Evolutionary conservation across 2,888 invertebrate species (phyloP), one percentile per base, ranked within the genome.

Genomic region (Hydrotaea diabolus): DNA sequence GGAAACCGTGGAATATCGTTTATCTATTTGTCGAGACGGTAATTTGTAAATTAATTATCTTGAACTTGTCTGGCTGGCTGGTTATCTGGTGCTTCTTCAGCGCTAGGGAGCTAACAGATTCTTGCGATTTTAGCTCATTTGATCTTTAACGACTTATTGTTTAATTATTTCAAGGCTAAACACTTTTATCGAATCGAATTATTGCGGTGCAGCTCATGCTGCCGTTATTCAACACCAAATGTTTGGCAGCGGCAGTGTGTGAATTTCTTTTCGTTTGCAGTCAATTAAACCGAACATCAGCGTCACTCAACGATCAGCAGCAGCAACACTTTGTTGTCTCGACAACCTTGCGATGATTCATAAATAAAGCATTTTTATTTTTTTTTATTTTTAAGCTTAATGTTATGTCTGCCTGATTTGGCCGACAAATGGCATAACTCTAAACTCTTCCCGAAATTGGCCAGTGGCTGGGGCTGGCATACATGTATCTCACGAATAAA

Each of bases 111-210:
- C 31, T 31, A 2, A 7, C 31, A 31, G 17, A 53, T 53, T 53
- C 19, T 17, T 3, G 4, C 21, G 23, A n/a, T 55, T 21, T 13
- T 43, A 31, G 9, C 80, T 73, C 11, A 71, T 83, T 83, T 77
- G 74, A 77, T 75, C 71, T 77, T 83, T 83, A 83, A 83, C 80
- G 77, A 83, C 83, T 83, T 77, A 83, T 83, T 83, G 77, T 83
- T 83, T 75, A 77, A 80, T 83, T 77, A 80, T 77, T 77, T 83
- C 73, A 83, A 80, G 83, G 80, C 49, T 53, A 15, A 53, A 57
- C 0, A 53, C n/a, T 53, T 53, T 11, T 9, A 46, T 46, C 7
- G 31, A 31, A 31, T 31, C 46, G n/a, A 46, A 46, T 46, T 46
- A 46, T 53, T 53, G 2, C n/a, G 53, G 53, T 53, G 53, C n/a